Base-by-base conservation (phyloP, 2,113 vertebrate genomes). In the Rallus limicola region DNA sequence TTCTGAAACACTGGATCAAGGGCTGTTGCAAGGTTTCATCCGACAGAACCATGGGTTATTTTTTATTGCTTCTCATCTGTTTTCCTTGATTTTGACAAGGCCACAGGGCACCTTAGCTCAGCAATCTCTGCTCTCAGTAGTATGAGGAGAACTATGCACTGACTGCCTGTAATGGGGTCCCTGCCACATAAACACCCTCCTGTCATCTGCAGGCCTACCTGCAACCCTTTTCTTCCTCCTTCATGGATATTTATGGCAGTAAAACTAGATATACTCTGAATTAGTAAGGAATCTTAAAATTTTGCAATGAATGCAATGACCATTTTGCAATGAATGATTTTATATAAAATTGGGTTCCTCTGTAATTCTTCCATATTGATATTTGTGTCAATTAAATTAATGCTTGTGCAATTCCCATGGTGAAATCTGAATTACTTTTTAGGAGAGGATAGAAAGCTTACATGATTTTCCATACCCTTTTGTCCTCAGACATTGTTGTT, bases 61-160 rank as follows among this genome's bases (percentile, higher is more conserved):
- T 96, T 77, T 82, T 67, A 53, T 85, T 53, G 64, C 16, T 78
- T 4, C 55, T 90, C 33, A 18, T 85, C 70, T 68, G 16, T 77
- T 89, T 76, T 76, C 46, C 36, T 71, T 52, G 71, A 28, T 91
- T 90, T 76, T 91, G 83, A 72, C 77, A 96, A 85, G 71, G 50
- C 56, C 71, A 63, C 75, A 82, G 74, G 63, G 36, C 7, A 4
- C 31, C 58, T 88, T 82, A 56, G 40, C 28, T 91, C 71, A 58
- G 71, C 3, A 4, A 76, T 55, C 53, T 75, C 60, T 77, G 31
- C 11, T 92, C n/a, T 88, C 71, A 84, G 44, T 6, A 8, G 29
- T 34, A 62, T 0, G 1, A 79, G 44, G 16, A 77, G 18, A 71
- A 17, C 38, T 1, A 2, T 36, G 29, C 71, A 13, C 68, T 1